A percentile compares a stretch with the other conserved stretches of the same genome.
These are phyloP conservation scores for Carterocephalus palaemon DNA, from an alignment of 2,888 invertebrate genomes.

Conservation along the genomic window DNA sequence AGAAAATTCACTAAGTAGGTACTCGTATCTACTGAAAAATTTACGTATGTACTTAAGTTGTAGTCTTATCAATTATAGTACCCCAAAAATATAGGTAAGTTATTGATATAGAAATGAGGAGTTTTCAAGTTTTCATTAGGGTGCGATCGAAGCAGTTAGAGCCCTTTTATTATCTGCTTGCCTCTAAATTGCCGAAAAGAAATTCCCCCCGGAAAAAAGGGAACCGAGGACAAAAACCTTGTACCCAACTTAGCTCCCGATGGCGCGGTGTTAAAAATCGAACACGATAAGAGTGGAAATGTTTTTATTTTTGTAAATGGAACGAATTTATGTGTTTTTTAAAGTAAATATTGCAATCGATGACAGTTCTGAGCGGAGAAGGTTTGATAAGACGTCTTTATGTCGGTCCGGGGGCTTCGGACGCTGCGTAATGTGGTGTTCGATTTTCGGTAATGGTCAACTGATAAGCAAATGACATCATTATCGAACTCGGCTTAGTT, in stretches of 20 bases:
- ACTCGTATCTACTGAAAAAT: no score
- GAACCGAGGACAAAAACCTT: slow-evolving; percentile 70
- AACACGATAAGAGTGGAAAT: slow-evolving; percentile 74
- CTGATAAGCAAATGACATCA: slow-evolving; percentile 78
- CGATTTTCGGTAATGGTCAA: slow-evolving; percentile 79
- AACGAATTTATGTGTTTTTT: slow-evolving; percentile 70
- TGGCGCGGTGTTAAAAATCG: slow-evolving; percentile 76
- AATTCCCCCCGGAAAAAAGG: slow-evolving; percentile 71
- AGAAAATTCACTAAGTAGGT: no score
- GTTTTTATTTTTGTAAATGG: slow-evolving; percentile 76
- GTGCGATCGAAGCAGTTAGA: slow-evolving; percentile 75
- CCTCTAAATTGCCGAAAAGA: slow-evolving; percentile 78
- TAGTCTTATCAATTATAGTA: slow-evolving; percentile 31
- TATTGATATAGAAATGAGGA: slow-evolving; percentile 72
- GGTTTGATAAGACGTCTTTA: slow-evolving; percentile 73
- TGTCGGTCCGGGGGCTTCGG: slow-evolving; percentile 64
- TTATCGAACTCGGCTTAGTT: slow-evolving; percentile 68
- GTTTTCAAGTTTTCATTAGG: slow-evolving; percentile 76
- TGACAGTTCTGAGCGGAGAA: slow-evolving; percentile 63
- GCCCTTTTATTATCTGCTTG: slow-evolving; percentile 79
- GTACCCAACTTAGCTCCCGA: slow-evolving; percentile 70
- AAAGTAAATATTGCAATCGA: slow-evolving; percentile 71
- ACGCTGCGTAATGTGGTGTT: slow-evolving; percentile 74
- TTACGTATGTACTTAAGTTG: no score
- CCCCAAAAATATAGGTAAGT: slow-evolving; percentile 53